Evolutionary conservation across 2,797 vertebrate species (phyloP).

Genomic region (Muscicapa striata): DNA sequence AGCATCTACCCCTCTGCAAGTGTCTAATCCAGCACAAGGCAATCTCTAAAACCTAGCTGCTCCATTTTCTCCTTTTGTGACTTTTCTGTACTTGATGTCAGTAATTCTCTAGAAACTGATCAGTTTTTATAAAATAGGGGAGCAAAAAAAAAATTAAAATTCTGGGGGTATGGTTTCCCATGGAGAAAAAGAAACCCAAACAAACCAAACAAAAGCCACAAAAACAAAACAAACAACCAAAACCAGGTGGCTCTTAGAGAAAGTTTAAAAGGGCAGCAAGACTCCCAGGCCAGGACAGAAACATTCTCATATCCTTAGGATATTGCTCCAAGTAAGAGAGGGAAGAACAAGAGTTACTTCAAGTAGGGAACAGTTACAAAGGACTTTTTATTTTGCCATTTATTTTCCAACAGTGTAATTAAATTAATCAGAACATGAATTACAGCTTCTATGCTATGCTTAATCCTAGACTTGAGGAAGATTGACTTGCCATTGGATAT

Average conservation of each 20-base stretch:
- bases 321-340: too few species aligned
- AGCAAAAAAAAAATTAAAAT: neutral
- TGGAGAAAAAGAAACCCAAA: neutral
- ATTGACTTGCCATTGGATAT: neutral
- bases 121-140: neutral
- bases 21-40: too few species aligned
- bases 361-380: neutral
- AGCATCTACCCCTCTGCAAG: too few species aligned
- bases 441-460: neutral
- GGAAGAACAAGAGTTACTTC: neutral
- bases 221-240: neutral
- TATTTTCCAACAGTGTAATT: neutral
- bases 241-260: neutral
- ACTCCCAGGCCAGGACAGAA: fast-evolving
- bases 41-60: neutral
- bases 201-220: neutral
- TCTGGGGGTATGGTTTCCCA: neutral
- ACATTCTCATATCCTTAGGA: fast-evolving
- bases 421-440: neutral
- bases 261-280: neutral
- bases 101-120: neutral
- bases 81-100: neutral
- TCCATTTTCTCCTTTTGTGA: neutral
- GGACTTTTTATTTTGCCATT: neutral
- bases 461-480: neutral